A percentile compares a stretch with the other conserved stretches of the same genome.
phyloP scores from a whole-genome alignment of 2,797 vertebrate species.

The Gymnothorax reevesii region DNA sequence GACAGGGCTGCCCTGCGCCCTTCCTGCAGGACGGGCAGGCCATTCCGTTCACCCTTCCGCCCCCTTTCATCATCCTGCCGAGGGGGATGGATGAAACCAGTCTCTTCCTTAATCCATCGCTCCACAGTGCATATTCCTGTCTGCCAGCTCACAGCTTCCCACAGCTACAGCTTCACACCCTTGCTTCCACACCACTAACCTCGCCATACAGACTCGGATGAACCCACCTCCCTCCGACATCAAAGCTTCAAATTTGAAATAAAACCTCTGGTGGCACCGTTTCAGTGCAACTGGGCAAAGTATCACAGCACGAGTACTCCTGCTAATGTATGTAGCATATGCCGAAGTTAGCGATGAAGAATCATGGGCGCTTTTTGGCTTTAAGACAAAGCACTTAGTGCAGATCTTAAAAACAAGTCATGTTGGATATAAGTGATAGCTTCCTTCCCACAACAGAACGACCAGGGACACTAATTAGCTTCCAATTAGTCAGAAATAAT shows the following conservation, averaged over 20 bases:
- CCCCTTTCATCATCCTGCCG: slow-evolving; percentile 72
- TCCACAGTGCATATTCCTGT: slow-evolving; percentile 7
- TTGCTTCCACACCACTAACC: not conserved
- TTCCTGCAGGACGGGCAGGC: slow-evolving; percentile 60
- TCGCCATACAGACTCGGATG: not conserved
- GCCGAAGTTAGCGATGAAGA: slow-evolving; percentile 11
- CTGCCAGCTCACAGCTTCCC: not conserved
- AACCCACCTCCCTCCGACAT: not conserved
- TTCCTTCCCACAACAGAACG: not conserved
- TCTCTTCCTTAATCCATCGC: not conserved
- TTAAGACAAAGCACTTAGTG: slow-evolving; percentile 8
- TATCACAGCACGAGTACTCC: not conserved
- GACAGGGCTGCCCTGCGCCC: slow-evolving; percentile 1
- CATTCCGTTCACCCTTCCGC: slow-evolving; percentile 65
- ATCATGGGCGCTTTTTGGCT: not conserved
- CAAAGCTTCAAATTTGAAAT: not conserved
- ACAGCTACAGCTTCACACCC: not conserved
- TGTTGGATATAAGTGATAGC: slow-evolving; percentile 11
- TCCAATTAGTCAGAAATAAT: slow-evolving; percentile 7
- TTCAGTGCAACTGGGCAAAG: not conserved
- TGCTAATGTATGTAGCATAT: not conserved
- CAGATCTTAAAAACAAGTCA: slow-evolving; percentile 10
- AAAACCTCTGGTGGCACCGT: not conserved
- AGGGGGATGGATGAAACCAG: slow-evolving; percentile 71
- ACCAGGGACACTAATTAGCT: not conserved